Conservation (phyloP, 1,140 invertebrate species). For the Bombyx mori region DNA sequence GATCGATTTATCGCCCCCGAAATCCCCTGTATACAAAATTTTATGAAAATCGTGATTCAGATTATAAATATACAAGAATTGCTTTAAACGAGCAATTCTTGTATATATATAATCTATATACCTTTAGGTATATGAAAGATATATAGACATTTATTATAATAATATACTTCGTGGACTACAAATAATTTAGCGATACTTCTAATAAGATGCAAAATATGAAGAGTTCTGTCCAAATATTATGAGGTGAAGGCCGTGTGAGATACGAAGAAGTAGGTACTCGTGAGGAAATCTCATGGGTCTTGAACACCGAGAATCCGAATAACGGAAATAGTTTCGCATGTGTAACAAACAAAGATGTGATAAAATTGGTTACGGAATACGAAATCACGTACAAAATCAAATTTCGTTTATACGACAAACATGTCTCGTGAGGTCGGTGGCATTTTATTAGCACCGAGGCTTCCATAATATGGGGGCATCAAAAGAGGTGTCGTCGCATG, state of each 20-base stretch:
- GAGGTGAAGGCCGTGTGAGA: background rate
- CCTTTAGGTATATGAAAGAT: too few species aligned
- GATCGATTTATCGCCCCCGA: too few species aligned
- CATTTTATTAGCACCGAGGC: slow-evolving; percentile 45
- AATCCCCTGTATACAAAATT: too few species aligned
- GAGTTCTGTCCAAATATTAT: background rate
- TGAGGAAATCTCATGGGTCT: background rate
- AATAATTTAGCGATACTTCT: too few species aligned
- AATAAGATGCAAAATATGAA: too few species aligned
- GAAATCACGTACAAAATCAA: slow-evolving; percentile 34
- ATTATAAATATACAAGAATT: too few species aligned
- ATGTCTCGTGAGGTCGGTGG: slow-evolving; percentile 33
- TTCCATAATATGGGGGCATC: slow-evolving; percentile 37
- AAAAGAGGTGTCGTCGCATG: slow-evolving; percentile 43
- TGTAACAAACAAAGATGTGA: slow-evolving; percentile 28
- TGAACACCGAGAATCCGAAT: slow-evolving; percentile 10
- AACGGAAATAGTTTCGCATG: slow-evolving; percentile 24
- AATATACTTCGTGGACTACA: too few species aligned
- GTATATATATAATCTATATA: too few species aligned
- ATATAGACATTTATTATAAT: too few species aligned
- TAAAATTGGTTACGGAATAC: slow-evolving; percentile 22
- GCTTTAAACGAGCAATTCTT: too few species aligned
- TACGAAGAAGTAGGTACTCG: slow-evolving; percentile 1
- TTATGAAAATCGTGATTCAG: too few species aligned
- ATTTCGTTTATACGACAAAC: slow-evolving; percentile 53